phyloP scores from a whole-genome alignment of 2,888 invertebrate species.

The Ennomos quercinarius region DNA sequence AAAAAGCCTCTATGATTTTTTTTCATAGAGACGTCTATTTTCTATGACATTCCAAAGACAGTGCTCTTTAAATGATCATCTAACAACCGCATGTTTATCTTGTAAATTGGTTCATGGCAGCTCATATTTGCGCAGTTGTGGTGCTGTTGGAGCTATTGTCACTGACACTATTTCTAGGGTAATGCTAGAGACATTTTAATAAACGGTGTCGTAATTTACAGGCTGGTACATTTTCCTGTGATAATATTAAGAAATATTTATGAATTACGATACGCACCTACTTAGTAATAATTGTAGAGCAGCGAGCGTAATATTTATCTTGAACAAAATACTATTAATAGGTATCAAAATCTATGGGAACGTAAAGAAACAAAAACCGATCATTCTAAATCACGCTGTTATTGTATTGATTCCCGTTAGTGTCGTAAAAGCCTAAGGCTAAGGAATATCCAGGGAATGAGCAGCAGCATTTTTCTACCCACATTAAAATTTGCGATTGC shows the following conservation, averaged over 20 bases:
- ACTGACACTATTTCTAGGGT: slow-evolving; percentile 71
- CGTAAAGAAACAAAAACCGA: too few relatives aligned
- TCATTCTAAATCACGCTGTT: too few relatives aligned
- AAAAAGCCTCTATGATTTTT: slow-evolving; percentile 14
- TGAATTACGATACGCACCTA: too few relatives aligned
- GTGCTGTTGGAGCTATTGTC: slow-evolving; percentile 59
- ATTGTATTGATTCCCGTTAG: too few relatives aligned
- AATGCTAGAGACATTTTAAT: slow-evolving; percentile 59
- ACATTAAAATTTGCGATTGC: too few relatives aligned
- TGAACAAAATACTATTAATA: too few relatives aligned
- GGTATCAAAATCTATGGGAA: too few relatives aligned
- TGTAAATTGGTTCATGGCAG: slow-evolving; percentile 75
- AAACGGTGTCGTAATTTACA: slow-evolving; percentile 43
- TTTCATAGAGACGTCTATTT: slow-evolving; percentile 25
- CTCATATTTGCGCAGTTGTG: slow-evolving; percentile 68
- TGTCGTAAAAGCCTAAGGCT: too few relatives aligned
- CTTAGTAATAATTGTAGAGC: too few relatives aligned
- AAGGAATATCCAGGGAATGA: too few relatives aligned
- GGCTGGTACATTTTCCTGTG: slow-evolving; percentile 16
- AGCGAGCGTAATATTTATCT: too few relatives aligned
- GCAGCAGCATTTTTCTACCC: too few relatives aligned
- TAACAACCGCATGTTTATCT: slow-evolving; percentile 51
- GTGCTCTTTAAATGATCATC: slow-evolving; percentile 56
- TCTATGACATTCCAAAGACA: slow-evolving; percentile 42
- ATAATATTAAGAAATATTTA: slow-evolving; percentile 4